Evolutionary conservation across 2,888 invertebrate species (phyloP).

Genomic region (Sarcophaga subvicina): DNA sequence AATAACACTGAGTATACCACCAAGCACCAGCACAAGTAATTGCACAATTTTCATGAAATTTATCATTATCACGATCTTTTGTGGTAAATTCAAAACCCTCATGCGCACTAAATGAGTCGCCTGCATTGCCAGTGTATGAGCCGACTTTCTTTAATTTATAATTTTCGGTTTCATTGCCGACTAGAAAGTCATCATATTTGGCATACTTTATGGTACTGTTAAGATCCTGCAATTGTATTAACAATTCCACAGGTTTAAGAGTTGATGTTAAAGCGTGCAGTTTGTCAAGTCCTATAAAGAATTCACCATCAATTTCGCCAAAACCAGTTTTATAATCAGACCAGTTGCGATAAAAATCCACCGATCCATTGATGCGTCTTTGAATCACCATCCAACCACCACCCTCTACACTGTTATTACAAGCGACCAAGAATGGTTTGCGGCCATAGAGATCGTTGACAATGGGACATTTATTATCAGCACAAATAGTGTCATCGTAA

Average conservation of each 20-base stretch:
- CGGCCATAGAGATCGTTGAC: conserved; percentile 15
- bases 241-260: conserved; percentile 13
- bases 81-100: conserved; percentile 10
- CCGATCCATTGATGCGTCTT: conserved; percentile 33
- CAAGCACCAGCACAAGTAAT: not conserved
- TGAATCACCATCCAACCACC: conserved; percentile 41
- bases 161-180: conserved; percentile 19
- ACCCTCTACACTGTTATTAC: not conserved
- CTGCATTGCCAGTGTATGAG: not conserved
- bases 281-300: conserved; percentile 38
- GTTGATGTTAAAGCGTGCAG: conserved; percentile 16
- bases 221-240: conserved; percentile 2
- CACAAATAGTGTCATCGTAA: conserved; percentile 12
- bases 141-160: conserved; percentile 16
- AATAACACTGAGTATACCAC: conserved; percentile 8
- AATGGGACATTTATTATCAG: conserved; percentile 33
- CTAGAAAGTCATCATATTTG: conserved; percentile 18
- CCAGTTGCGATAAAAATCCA: conserved; percentile 42
- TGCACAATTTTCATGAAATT: not conserved
- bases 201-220: conserved; percentile 33
- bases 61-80: conserved; percentile 30
- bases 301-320: conserved; percentile 34
- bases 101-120: conserved; percentile 12
- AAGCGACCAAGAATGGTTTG: conserved; percentile 20
- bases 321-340: conserved; percentile 43